These are phyloP conservation scores for Mythimna loreyi DNA, from an alignment of 2,888 invertebrate genomes.

Conservation along the genomic window DNA sequence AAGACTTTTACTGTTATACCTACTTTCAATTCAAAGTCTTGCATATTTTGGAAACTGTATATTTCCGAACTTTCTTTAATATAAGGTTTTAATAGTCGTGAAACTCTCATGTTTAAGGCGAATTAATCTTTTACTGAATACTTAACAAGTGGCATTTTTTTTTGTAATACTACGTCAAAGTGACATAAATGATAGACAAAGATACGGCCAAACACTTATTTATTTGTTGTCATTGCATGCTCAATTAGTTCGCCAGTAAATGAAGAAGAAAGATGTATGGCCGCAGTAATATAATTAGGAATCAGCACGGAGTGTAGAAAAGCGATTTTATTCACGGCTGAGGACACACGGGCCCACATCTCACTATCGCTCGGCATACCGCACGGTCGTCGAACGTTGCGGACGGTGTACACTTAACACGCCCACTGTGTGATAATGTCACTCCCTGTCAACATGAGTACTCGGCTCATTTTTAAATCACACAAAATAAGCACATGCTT, in stretches of 20 bases:
- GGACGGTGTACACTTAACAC: slow-evolving; percentile 39
- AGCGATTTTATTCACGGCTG: slow-evolving; percentile 73
- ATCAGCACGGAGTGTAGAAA: slow-evolving; percentile 54
- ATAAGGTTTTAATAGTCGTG: no score
- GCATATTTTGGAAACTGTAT: not conserved
- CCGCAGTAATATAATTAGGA: slow-evolving; percentile 34
- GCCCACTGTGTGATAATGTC: not conserved
- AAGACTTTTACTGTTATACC: not conserved
- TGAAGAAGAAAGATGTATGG: slow-evolving; percentile 5
- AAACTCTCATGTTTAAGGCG: no score
- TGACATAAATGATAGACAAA: no score
- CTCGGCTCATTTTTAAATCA: no score
- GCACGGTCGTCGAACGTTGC: slow-evolving; percentile 64
- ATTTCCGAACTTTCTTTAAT: no score
- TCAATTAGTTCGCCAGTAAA: slow-evolving; percentile 10
- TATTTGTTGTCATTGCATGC: slow-evolving; percentile 4
- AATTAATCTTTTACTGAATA: no score
- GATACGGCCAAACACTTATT: no score
- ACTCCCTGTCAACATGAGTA: slow-evolving; percentile 1
- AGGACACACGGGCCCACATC: slow-evolving; percentile 52
- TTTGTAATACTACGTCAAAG: no score
- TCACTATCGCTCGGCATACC: slow-evolving; percentile 71
- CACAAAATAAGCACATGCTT: not conserved
- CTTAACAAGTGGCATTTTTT: no score
- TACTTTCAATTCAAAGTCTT: not conserved